Base-by-base conservation (phyloP, 2,888 invertebrate species). In the Pterostichus madidus region DNA sequence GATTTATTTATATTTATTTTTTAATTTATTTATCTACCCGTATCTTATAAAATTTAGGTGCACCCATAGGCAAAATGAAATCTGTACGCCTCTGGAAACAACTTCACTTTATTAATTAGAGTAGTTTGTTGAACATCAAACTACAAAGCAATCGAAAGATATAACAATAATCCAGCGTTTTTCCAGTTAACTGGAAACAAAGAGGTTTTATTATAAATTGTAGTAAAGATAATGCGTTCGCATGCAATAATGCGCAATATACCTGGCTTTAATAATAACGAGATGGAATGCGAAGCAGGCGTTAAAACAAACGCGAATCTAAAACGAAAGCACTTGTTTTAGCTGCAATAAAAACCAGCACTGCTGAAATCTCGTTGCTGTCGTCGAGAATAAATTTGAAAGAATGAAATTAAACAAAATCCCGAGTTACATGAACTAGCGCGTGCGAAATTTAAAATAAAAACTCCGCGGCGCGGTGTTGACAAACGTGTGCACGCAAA, bases 321-420 rank as follows among this genome's bases (percentile, higher is more conserved):
- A 75, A 75, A 75, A 75, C 75, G 75, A 75, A 75, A 75, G 52
- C 49, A 52, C 49, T 75, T 75, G 75, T 75, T 75, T 75, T 49
- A 75, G 32, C 31, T 64, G 64, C 64, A 64, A 64, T 64, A 64
- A 64, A 64, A 64, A 64, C 64, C 31, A 64, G n/a, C 64, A 32
- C n/a, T 11, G 64, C 13, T 64, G 64, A 64, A 64, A 64, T 64
- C 64, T 71, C 68, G 39, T 44, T 64, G 44, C 15, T 44, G 68
- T 71, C 68, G 44, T 10, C 68, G 68, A 8, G 68, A 71, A 71
- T 71, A 71, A 71, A 44, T 71, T 71, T 71, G 44, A 71, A 71
- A 64, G 64, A 64, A 64, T 64, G 64, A 64, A 64, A 64, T 64
- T 64, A 64, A 64, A 64, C 64, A 64, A 64, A 64, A 64, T 64